These are phyloP conservation scores for Ispidina picta DNA, from an alignment of 2,797 vertebrate species.

Conservation along the genomic window DNA sequence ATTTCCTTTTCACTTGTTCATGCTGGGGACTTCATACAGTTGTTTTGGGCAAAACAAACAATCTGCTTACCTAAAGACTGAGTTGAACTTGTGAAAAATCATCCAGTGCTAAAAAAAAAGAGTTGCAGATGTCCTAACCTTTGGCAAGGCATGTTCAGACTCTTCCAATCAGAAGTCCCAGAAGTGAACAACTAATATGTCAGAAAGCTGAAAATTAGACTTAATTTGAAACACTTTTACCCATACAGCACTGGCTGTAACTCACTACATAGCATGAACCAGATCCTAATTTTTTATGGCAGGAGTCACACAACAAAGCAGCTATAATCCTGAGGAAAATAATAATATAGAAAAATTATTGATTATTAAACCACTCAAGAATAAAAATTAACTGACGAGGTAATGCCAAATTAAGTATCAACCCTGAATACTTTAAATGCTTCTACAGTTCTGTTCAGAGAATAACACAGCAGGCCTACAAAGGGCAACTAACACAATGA, in stretches of 20 bases:
- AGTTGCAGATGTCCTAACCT: background rate
- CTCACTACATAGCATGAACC: background rate
- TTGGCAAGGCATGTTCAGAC: background rate
- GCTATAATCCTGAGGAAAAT: background rate
- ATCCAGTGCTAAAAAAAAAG: background rate
- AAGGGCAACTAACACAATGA: background rate
- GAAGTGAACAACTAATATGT: background rate
- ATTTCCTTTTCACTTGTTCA: background rate
- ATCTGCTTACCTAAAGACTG: background rate
- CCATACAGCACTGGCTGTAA: background rate
- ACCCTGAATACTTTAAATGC: background rate
- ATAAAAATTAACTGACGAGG: background rate
- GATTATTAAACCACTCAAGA: background rate
- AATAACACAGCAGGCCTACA: background rate
- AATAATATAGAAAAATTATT: background rate
- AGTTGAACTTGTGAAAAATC: background rate
- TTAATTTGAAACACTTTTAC: background rate
- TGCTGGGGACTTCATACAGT: background rate
- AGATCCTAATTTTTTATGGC: background rate
- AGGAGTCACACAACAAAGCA: background rate
- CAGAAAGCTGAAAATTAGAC: background rate
- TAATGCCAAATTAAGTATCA: background rate
- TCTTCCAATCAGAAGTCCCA: background rate
- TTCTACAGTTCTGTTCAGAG: background rate
- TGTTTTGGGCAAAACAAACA: background rate